A percentile compares a stretch with the other conserved stretches of the same genome.
phyloP scores from a whole-genome alignment of 2,797 vertebrate species.

The Meriones psammophilus region DNA sequence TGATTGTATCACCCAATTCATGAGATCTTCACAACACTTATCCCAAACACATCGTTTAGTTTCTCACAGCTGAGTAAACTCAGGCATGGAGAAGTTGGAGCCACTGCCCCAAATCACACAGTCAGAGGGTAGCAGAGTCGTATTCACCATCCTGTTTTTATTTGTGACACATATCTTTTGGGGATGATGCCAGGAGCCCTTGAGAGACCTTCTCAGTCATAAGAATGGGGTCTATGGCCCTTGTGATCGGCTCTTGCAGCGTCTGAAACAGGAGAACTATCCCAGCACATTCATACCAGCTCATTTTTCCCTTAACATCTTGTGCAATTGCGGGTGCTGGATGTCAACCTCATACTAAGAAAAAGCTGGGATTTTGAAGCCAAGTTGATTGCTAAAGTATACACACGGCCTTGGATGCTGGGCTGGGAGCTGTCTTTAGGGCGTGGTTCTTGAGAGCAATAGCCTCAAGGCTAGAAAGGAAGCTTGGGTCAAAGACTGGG shows the following conservation, averaged over 20 bases:
- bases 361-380: background rate
- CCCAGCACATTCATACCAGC: accelerated
- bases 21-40: too few species aligned
- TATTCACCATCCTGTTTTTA: background rate
- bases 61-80: background rate
- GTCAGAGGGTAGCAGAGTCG: background rate
- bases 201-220: background rate
- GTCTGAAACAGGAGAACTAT: background rate
- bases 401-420: background rate
- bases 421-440: background rate
- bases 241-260: background rate
- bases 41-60: too few species aligned
- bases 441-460: background rate
- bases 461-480: background rate
- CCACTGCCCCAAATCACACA: slow-evolving; percentile 15
- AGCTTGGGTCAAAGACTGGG: background rate
- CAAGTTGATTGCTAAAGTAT: background rate
- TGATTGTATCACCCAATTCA: background rate
- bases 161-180: background rate
- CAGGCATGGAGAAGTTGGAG: background rate
- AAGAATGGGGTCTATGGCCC: accelerated
- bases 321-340: background rate
- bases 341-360: background rate
- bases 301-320: background rate
- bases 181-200: background rate